Evolutionary conservation across 2,113 vertebrate species (phyloP).

Genomic region (Cyanistes caeruleus): DNA sequence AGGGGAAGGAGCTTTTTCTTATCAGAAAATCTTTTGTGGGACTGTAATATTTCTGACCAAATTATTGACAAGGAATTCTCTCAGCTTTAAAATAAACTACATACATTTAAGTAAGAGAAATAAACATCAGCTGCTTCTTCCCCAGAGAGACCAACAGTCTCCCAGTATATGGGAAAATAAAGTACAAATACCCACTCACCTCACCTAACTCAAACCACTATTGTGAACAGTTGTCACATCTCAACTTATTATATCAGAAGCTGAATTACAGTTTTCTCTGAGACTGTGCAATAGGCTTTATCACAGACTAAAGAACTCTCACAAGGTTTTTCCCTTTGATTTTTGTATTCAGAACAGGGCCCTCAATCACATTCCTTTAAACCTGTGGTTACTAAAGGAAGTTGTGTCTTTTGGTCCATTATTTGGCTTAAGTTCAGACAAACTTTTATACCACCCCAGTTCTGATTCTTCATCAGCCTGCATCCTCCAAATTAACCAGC

Average conservation of each 20-base stretch:
- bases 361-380: neutral
- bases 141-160: neutral
- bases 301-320: neutral
- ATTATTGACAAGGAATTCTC: neutral
- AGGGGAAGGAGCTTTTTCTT: neutral
- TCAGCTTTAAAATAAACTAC: neutral
- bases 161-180: neutral
- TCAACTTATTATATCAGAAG: neutral
- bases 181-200: neutral
- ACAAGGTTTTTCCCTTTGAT: neutral
- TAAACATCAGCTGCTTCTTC: neutral
- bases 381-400: neutral
- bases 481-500: neutral
- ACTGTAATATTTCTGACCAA: slow-evolving; percentile 8
- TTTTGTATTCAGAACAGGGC: neutral
- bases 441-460: neutral
- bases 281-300: neutral
- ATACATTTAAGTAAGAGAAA: neutral
- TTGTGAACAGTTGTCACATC: neutral
- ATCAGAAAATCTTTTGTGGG: neutral
- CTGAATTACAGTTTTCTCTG: neutral
- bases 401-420: neutral
- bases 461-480: neutral
- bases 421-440: neutral
- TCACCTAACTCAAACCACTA: neutral